These are phyloP conservation scores for Thalassophryne amazonica DNA, from an alignment of 2,797 vertebrate genomes.

Conservation along the genomic window DNA sequence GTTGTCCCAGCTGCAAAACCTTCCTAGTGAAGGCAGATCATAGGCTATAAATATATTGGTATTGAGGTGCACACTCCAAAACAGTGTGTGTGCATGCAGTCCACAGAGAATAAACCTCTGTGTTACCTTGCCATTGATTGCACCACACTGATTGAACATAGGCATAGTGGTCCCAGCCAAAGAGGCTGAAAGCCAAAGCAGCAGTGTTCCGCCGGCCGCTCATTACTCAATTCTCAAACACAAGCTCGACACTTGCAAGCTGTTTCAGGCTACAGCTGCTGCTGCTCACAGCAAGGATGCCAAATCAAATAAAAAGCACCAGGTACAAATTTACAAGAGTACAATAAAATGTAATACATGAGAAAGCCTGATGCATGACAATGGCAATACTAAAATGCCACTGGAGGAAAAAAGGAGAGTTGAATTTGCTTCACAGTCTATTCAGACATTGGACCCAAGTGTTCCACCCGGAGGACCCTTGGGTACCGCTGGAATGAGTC, in stretches of 20 bases:
- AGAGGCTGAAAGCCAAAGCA: conserved; percentile 1
- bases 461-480: too few species aligned
- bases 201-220: background rate
- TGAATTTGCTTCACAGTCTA: too few species aligned
- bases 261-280: conserved; percentile 4
- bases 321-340: background rate
- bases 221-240: background rate
- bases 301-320: conserved; percentile 12
- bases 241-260: background rate
- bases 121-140: conserved; percentile 6
- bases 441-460: too few species aligned
- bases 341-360: background rate
- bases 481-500: too few species aligned
- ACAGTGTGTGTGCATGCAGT: background rate
- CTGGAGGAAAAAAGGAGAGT: too few species aligned
- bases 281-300: background rate
- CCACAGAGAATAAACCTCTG: background rate
- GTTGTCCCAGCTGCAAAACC: background rate
- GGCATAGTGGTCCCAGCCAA: background rate
- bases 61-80: background rate
- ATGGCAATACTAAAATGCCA: background rate
- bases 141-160: conserved; percentile 1
- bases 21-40: background rate
- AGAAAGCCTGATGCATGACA: background rate
- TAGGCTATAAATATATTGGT: background rate